Evolutionary conservation across 1,140 invertebrate genomes (phyloP), one percentile per base, ranked within the genome.

Genomic region (Venustaconcha ellipsiformis): DNA sequence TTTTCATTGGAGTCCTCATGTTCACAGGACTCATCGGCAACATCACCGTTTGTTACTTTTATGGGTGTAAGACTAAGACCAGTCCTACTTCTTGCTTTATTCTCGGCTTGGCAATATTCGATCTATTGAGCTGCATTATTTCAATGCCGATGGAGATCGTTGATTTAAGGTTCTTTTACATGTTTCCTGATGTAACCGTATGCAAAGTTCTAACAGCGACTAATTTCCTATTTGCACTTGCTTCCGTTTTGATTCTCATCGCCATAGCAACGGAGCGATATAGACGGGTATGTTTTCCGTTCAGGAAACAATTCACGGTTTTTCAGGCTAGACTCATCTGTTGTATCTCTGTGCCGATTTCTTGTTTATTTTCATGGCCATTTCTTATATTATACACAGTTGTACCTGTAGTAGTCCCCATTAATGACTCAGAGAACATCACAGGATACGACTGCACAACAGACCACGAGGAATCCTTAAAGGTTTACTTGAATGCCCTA

Each of bases 11-110:
- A n/a, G n/a, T 80, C 23, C 67, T 83, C 20, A 78, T 83, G 74
- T 18, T 81, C 4, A 63, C 82, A 26, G 82, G 82, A 0, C n/a
- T 78, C 56, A 23, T 83, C 5, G 82, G 82, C n/a, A 83, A 83
- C 72, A 72, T 78, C 12, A 23, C 81, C 8, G 80, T 78, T 26
- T 72, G 79, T 69, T 83, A 81, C 66, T 78, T 83, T 64, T 83
- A 83, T 67, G 76, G 78, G 18, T 80, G 73, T 70, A 67, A 74
- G 12, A 78, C 78, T 76, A 64, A 74, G 30, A 58, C 57, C 6
- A 74, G 78, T 15, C 74, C 82, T 14, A 81, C 80, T 4, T 72
- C 67, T 60, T 23, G 75, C 18, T 83, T 83, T 67, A 70, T 83
- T 14, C 67, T 77, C 56, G 60, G 67, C 6, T 56, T 83, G 20